A percentile compares a stretch with the other conserved stretches of the same genome.
Conservation (phyloP, 2,888 invertebrate genomes). For the Leucophora obtusa region DNA sequence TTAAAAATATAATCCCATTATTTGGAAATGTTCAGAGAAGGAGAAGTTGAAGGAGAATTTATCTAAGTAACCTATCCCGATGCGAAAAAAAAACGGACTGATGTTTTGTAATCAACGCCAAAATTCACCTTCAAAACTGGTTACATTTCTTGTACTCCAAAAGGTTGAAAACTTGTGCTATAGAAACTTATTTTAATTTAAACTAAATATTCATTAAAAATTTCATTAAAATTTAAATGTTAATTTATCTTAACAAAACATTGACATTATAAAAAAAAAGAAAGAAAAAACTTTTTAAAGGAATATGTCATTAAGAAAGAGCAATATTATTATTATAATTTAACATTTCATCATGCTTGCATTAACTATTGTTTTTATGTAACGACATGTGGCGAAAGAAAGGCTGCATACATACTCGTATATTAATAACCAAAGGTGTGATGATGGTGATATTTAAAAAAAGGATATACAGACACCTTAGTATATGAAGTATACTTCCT, state of each 20-base stretch:
- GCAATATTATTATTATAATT: conserved; percentile 40
- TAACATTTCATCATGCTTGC: conserved; percentile 32
- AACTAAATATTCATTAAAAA: neutral
- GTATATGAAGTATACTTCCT: conserved; percentile 52
- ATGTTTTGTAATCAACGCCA: too few species aligned
- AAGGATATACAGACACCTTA: conserved; percentile 32
- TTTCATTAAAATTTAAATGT: neutral
- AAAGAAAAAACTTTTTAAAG: neutral
- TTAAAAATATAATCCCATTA: too few species aligned
- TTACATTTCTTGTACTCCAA: too few species aligned
- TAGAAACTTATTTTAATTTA: neutral
- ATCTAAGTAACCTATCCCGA: too few species aligned
- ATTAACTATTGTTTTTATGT: conserved; percentile 33
- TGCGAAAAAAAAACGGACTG: too few species aligned
- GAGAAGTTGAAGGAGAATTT: too few species aligned
- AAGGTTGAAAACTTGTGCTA: too few species aligned
- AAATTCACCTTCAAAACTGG: too few species aligned
- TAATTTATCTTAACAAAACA: neutral
- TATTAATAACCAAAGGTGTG: conserved; percentile 13
- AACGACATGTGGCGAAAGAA: neutral
- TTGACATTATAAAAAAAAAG: neutral
- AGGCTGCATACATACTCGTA: neutral
- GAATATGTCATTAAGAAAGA: neutral
- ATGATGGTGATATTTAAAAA: neutral
- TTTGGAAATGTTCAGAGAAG: too few species aligned